These are phyloP conservation scores for Orgyia antiqua DNA, from an alignment of 2,888 invertebrate genomes.

Conservation along the genomic window DNA sequence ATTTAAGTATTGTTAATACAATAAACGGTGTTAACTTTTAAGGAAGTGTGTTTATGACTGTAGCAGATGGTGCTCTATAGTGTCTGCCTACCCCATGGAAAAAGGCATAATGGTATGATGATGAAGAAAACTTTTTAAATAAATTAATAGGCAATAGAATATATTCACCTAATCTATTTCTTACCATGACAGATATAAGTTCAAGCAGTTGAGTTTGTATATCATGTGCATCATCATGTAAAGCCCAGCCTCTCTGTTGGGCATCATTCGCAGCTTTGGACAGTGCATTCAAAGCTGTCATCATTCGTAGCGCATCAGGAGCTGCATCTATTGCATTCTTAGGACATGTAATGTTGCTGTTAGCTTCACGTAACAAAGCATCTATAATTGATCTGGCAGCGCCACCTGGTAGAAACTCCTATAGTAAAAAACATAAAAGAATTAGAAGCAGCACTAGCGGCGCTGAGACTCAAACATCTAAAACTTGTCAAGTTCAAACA, in stretches of 20 bases:
- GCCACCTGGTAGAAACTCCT: conserved; percentile 70
- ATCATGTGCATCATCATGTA: conserved; percentile 94
- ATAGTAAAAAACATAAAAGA: conserved; percentile 7
- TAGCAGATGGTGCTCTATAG: too few species aligned
- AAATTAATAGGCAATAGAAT: too few species aligned
- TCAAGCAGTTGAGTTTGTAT: conserved; percentile 91
- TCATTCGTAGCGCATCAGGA: conserved; percentile 89
- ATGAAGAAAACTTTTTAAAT: too few species aligned
- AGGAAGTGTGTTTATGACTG: too few species aligned
- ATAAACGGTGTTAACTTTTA: too few species aligned
- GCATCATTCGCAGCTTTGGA: conserved; percentile 95
- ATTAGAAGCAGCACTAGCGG: too few species aligned
- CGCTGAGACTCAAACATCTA: too few species aligned
- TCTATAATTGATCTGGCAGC: conserved; percentile 70
- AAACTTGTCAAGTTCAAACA: too few species aligned
- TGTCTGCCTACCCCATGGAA: too few species aligned
- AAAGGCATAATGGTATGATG: too few species aligned
- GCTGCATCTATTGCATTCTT: conserved; percentile 87
- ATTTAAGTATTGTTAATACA: too few species aligned
- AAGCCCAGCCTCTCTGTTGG: conserved; percentile 96
- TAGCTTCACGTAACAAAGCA: conserved; percentile 64
- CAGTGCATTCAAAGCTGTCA: conserved; percentile 89
- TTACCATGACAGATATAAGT: conserved; percentile 89
- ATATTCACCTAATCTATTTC: too few species aligned
- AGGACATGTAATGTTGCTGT: conserved; percentile 67